Conservation (phyloP, 2,797 vertebrate genomes). For the Urocyon cinereoargenteus region DNA sequence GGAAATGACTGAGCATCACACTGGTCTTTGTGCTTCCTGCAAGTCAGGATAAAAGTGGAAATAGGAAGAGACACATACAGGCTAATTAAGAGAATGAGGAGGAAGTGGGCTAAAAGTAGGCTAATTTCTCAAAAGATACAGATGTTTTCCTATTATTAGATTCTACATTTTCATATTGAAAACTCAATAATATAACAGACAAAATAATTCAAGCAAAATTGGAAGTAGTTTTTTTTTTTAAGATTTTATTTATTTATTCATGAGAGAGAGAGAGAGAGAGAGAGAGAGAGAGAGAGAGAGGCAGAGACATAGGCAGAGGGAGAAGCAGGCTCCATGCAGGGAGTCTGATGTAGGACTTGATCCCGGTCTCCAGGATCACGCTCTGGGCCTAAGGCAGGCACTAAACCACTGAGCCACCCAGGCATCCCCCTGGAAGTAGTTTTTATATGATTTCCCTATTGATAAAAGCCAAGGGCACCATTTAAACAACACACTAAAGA, state of each 20-base stretch:
- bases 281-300: no score
- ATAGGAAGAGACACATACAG: background rate
- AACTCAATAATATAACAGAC: background rate
- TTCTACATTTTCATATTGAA: background rate
- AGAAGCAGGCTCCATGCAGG: no score
- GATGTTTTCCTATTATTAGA: background rate
- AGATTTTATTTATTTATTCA: no score
- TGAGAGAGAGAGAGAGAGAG: no score
- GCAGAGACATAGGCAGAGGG: no score
- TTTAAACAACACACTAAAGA: slow-evolving; percentile 44
- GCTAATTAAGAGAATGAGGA: background rate
- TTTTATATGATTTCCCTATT: slow-evolving; percentile 54
- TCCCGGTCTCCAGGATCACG: no score
- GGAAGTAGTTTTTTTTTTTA: background rate
- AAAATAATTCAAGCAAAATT: slow-evolving; percentile 45
- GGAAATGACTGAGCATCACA: background rate
- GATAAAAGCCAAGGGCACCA: slow-evolving; percentile 9
- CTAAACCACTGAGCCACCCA: no score
- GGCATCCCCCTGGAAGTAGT: background rate
- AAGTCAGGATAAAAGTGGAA: slow-evolving; percentile 37
- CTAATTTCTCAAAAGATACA: slow-evolving; percentile 19
- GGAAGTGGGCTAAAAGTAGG: background rate
- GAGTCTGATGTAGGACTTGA: no score
- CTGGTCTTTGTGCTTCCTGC: background rate
- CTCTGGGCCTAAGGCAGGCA: no score